Base-by-base conservation (phyloP, 1,140 invertebrate species). In the Drosophila tani region DNA sequence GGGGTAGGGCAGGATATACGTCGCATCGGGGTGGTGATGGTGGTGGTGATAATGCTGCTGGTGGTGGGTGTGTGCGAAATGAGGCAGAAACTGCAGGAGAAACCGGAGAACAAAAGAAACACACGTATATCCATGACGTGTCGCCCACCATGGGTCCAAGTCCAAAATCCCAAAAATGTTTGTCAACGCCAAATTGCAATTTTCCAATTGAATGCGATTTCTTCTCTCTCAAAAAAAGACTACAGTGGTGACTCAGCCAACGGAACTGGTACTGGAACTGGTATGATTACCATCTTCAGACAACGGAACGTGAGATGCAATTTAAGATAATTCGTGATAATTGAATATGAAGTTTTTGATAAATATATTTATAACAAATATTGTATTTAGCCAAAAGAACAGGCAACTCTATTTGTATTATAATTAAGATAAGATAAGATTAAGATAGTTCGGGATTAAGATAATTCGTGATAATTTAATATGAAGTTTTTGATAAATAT, bases 51-150 rank as follows among this genome's bases (percentile, higher is more conserved):
- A 27, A 50, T 50, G 46, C 21, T 5, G 47, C 5, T 29, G 24
- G 19, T 41, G 27, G 49, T 46, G 66, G 21, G 40, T 41, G 43
- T 19, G 51, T 35, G 77, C 82, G 69, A 75, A 77, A 87, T 80
- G 84, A 87, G 75, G 67, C 60, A 63, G 70, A 82, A 86, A 79
- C 53, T 60, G 47, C 56, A 82, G 46, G 38, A 50, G 38, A 63
- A 55, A 29, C 55, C 46, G 46, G 21, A 24, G 9, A 70, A 70
- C 67, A 70, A 70, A 70, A 40, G 64, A 50, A 70, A 70, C 55
- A 70, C 55, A 24, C 12, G 15, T 50, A 56, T 56, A 55, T 27
- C 64, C 49, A 17, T 66, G 62, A 66, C 47, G 66, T 67, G 66
- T 65, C 47, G 71, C 41, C 41, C 60, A 78, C 70, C 65, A 58